Evolutionary conservation across 2,113 vertebrate species (phyloP).

Genomic region (Tetrao urogallus): DNA sequence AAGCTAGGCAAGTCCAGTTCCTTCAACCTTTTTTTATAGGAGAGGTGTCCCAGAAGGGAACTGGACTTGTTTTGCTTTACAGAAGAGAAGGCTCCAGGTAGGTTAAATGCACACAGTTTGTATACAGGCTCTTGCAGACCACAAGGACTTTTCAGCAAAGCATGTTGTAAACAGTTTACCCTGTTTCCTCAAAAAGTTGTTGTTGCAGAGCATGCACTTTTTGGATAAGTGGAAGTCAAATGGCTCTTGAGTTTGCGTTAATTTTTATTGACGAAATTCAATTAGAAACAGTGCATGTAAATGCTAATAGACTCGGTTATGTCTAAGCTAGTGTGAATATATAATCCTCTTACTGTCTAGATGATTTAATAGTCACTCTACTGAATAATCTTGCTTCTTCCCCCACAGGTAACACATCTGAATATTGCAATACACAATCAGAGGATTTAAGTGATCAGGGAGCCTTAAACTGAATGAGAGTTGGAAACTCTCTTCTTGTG

Average conservation of each 20-base stretch:
- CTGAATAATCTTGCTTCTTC: not conserved
- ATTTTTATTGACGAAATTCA: not conserved
- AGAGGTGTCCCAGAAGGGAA: too few species aligned
- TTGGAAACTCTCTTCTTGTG: not conserved
- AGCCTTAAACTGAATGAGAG: not conserved
- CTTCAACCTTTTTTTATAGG: too few species aligned
- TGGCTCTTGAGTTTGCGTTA: not conserved
- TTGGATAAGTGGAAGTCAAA: not conserved
- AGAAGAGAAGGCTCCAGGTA: not conserved
- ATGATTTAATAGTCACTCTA: constrained; percentile 2
- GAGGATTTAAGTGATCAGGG: not conserved
- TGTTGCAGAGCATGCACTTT: not conserved
- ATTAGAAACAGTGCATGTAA: not conserved
- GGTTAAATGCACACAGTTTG: not conserved
- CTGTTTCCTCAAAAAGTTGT: not conserved
- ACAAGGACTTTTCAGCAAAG: not conserved
- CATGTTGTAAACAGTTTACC: not conserved
- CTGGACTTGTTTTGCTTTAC: too few species aligned
- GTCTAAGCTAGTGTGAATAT: constrained; percentile 23
- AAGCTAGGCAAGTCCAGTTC: too few species aligned
- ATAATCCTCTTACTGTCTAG: constrained; percentile 24
- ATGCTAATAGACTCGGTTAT: not conserved
- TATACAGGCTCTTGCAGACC: not conserved
- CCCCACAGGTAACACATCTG: not conserved
- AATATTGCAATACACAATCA: not conserved